Base-by-base conservation (phyloP, 2,113 vertebrate species). In the Thermophis baileyi region DNA sequence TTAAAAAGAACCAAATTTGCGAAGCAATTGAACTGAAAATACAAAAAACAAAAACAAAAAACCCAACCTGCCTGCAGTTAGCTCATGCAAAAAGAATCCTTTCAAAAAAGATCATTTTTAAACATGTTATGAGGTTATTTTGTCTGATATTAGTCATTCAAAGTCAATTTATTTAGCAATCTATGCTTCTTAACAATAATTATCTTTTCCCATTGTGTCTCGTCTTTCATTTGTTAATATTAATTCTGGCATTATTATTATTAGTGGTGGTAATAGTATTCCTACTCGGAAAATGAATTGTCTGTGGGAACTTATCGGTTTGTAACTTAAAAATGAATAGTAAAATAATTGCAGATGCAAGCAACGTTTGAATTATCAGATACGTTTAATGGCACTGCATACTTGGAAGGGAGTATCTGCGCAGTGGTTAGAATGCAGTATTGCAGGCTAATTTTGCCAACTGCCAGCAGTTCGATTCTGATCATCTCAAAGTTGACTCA, bases 1-100 rank as follows among this genome's bases (percentile, higher is more conserved):
- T 63, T 87, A 60, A 93, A 93, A 94, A 94, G 88, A 96, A 94
- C 93, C 92, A 89, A 89, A 0, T 93, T 16, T 85, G 60, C 93
- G 69, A 93, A 87, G 93, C 69, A 94, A 94, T 22, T 6, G 12
- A 49, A 57, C 12, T 27, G 53, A 14, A 20, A 55, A 74, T n/a
- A n/a, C 10, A 14, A 35, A 18, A 35, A 35, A 57, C 0, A n/a
- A 30, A n/a, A 12, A 18, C 4, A 5, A n/a, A 30, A n/a, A 12
- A 18, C 4, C 1, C 30, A 18, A 3, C 57, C n/a, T 27, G 14
- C 18, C 35, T 55, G 85, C 22, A 50, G 35, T n/a, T 60, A 20
- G 55, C 53, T 49, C 85, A 6, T 51, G 47, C 55, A 14, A 14
- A n/a, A 88, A 88, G 40, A 88, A 18, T 22, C 86, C 57, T 69